Percentiles rank a stretch among this genome's conserved stretches.
These are phyloP conservation scores for Pomacea canaliculata DNA, from an alignment of 2,888 invertebrate species.

Conservation along the genomic window DNA sequence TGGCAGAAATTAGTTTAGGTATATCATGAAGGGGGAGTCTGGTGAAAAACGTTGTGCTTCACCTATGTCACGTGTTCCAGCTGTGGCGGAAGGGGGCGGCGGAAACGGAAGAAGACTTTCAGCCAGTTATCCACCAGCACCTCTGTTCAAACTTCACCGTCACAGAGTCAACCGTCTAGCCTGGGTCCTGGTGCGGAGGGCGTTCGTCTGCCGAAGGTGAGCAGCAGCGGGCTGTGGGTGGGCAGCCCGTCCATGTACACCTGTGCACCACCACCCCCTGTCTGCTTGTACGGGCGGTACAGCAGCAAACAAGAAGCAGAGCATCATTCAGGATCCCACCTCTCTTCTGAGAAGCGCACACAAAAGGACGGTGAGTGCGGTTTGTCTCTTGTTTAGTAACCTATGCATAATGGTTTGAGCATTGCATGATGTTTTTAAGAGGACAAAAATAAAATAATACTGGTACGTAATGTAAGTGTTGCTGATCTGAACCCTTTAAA, in stretches of 20 bases:
- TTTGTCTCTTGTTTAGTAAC: too few relatives aligned
- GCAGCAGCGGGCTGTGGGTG: conserved; percentile 54
- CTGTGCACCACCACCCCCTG: conserved; percentile 38
- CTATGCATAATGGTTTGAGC: too few relatives aligned
- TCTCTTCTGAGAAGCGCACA: conserved; percentile 27
- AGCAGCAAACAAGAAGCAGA: not conserved
- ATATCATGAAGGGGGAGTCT: too few relatives aligned
- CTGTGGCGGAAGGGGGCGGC: too few relatives aligned
- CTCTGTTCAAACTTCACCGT: conserved; percentile 17
- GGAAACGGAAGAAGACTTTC: not conserved
- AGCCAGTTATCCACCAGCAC: not conserved
- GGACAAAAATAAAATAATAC: too few relatives aligned
- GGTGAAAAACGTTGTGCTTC: too few relatives aligned
- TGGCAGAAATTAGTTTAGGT: too few relatives aligned
- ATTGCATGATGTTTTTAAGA: too few relatives aligned
- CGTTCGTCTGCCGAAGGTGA: conserved; percentile 34
- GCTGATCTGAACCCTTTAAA: too few relatives aligned
- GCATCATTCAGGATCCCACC: conserved; percentile 1
- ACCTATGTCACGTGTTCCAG: too few relatives aligned
- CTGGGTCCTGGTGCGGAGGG: conserved; percentile 26
- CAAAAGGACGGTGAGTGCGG: not conserved
- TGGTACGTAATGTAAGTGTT: too few relatives aligned
- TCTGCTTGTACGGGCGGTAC: conserved; percentile 36
- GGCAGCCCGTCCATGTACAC: conserved; percentile 50
- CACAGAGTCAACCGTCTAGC: conserved; percentile 38